These are phyloP conservation scores for Tachina lurida DNA, from an alignment of 2,888 invertebrate species.

Conservation along the genomic window DNA sequence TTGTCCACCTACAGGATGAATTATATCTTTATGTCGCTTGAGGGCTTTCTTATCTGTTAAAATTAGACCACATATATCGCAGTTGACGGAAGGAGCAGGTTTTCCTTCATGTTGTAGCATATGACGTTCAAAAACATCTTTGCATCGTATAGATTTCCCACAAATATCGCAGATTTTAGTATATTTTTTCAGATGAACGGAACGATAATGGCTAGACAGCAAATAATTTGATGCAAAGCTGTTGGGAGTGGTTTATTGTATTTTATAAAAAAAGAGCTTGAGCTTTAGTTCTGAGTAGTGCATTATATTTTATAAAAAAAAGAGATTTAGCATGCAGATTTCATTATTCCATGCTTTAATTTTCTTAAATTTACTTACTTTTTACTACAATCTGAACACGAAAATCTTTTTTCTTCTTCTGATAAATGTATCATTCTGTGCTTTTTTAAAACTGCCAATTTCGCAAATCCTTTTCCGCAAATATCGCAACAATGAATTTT, in stretches of 20 bases:
- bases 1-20: slow-evolving; percentile 77
- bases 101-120: slow-evolving; percentile 79
- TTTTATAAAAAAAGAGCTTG: neutral
- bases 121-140: slow-evolving; percentile 78
- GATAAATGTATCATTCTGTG: slow-evolving; percentile 80
- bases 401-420: slow-evolving; percentile 77
- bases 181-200: slow-evolving; percentile 79
- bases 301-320: neutral
- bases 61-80: slow-evolving; percentile 78
- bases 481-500: slow-evolving; percentile 78
- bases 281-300: neutral
- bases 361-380: slow-evolving; percentile 49
- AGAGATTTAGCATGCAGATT: neutral
- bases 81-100: slow-evolving; percentile 76
- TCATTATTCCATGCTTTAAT: neutral
- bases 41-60: slow-evolving; percentile 79
- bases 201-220: slow-evolving; percentile 77
- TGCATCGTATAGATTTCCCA: slow-evolving; percentile 79
- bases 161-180: slow-evolving; percentile 81
- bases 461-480: slow-evolving; percentile 79
- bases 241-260: neutral
- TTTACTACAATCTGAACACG: slow-evolving; percentile 77
- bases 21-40: slow-evolving; percentile 79
- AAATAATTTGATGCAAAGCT: slow-evolving; percentile 79
- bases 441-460: slow-evolving; percentile 74